phyloP scores from a whole-genome alignment of 1,140 invertebrate species.

The Andrena cerasifolii region DNA sequence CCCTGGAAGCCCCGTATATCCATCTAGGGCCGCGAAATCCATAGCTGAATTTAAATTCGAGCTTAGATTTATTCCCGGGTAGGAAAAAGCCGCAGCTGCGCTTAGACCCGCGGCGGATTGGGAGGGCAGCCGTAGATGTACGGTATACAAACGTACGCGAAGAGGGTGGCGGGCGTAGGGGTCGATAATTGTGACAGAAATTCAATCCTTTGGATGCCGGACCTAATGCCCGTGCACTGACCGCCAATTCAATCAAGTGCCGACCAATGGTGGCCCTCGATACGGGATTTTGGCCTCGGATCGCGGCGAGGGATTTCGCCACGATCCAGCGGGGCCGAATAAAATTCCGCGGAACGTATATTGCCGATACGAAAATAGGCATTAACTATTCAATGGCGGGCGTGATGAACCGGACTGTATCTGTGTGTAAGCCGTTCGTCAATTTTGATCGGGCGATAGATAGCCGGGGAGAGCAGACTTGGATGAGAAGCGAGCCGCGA shows the following conservation, averaged over 20 bases:
- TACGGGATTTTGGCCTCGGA: constrained; percentile 63
- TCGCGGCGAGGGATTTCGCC: constrained; percentile 58
- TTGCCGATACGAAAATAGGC: constrained; percentile 58
- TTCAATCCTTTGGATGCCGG: constrained; percentile 70
- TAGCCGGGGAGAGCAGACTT: constrained; percentile 26
- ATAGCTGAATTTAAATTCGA: constrained; percentile 20
- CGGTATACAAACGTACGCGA: constrained; percentile 28
- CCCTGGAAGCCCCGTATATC: constrained; percentile 4
- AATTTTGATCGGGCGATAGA: constrained; percentile 38
- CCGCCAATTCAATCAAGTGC: constrained; percentile 74
- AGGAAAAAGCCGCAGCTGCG: constrained; percentile 59
- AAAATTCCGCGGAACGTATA: constrained; percentile 53
- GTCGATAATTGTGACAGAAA: constrained; percentile 71
- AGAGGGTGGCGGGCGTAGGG: constrained; percentile 27
- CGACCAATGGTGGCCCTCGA: constrained; percentile 68
- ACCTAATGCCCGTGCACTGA: constrained; percentile 71
- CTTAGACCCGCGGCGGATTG: constrained; percentile 56
- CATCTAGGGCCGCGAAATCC: neutral
- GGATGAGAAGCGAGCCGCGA: neutral
- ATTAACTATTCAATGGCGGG: constrained; percentile 60
- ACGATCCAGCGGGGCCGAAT: constrained; percentile 60
- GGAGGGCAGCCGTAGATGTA: constrained; percentile 18
- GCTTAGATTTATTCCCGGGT: constrained; percentile 42
- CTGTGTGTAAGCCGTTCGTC: constrained; percentile 51
- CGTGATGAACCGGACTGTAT: constrained; percentile 46